Evolutionary conservation across 1,140 invertebrate genomes (phyloP).

Genomic region (Drosophila triauraria): DNA sequence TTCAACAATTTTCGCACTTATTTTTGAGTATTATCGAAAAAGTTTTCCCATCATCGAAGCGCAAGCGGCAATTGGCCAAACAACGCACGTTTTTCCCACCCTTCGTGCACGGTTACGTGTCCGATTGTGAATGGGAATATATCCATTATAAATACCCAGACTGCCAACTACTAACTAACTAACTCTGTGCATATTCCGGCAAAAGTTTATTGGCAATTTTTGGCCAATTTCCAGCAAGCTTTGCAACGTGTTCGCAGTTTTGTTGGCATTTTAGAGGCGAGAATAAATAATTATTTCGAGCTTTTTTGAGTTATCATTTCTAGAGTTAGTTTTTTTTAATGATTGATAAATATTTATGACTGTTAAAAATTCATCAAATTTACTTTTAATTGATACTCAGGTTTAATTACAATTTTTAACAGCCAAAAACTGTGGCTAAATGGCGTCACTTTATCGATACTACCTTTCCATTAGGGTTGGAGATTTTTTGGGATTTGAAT

Average conservation of each 20-base stretch:
- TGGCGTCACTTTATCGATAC: conserved; percentile 1
- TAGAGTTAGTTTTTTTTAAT: neutral
- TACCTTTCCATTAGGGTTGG: neutral
- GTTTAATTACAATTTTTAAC: neutral
- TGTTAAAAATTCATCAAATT: accelerated
- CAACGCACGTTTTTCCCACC: conserved; percentile 58
- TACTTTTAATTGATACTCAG: neutral
- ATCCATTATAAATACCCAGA: conserved; percentile 17
- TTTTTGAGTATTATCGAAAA: conserved; percentile 84
- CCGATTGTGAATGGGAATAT: conserved; percentile 23
- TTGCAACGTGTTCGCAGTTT: conserved; percentile 8
- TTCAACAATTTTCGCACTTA: conserved; percentile 77
- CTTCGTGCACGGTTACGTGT: conserved; percentile 53
- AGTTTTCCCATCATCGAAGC: conserved; percentile 79
- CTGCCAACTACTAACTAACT: neutral
- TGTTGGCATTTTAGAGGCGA: too few species aligned
- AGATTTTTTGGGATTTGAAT: conserved; percentile 28
- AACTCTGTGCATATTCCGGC: conserved; percentile 1
- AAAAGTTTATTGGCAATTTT: conserved; percentile 48
- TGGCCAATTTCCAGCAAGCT: conserved; percentile 14
- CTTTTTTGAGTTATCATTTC: neutral
- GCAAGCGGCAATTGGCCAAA: conserved; percentile 70
- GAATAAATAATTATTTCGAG: conserved; percentile 10
- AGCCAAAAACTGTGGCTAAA: neutral
- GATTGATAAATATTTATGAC: too few species aligned